Evolutionary conservation across 2,888 invertebrate species (phyloP).

Genomic region (Alviniconcha strummeri): DNA sequence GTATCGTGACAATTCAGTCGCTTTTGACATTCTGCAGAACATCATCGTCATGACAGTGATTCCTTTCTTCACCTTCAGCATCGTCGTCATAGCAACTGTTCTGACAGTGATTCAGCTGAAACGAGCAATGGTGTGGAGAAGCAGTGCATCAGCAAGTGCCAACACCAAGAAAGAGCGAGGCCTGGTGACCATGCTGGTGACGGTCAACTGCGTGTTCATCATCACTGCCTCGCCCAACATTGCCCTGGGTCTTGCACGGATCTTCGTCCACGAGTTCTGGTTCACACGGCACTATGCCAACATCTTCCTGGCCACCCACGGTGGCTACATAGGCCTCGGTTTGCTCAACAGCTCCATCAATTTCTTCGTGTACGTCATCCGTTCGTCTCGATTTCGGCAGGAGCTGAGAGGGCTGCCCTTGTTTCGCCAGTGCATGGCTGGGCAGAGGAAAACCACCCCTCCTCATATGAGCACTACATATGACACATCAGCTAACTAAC

Average conservation of each 20-base stretch:
- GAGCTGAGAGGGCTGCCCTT: neutral
- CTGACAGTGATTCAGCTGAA: constrained; percentile 23
- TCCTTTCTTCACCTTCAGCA: constrained; percentile 16
- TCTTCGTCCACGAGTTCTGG: constrained; percentile 1
- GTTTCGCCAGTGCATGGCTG: neutral
- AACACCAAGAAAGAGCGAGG: neutral
- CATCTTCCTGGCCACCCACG: constrained; percentile 10
- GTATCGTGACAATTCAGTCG: neutral
- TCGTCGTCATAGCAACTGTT: constrained; percentile 1
- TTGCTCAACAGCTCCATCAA: constrained; percentile 24
- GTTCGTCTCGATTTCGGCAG: constrained; percentile 6
- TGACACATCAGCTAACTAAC: no score
- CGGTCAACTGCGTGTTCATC: constrained; percentile 9
- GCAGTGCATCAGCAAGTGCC: no score
- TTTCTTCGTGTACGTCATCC: constrained; percentile 19
- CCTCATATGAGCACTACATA: no score
- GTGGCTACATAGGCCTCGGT: neutral
- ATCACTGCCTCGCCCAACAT: constrained; percentile 14
- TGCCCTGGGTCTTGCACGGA: neutral
- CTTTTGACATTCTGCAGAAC: constrained; percentile 13
- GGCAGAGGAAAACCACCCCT: no score
- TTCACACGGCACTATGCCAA: neutral
- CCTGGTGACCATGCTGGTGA: constrained; percentile 13
- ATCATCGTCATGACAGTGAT: constrained; percentile 12
- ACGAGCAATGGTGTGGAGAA: neutral